These are phyloP conservation scores for Spinus pinus DNA, from an alignment of 2,797 vertebrate genomes.

Conservation along the genomic window DNA sequence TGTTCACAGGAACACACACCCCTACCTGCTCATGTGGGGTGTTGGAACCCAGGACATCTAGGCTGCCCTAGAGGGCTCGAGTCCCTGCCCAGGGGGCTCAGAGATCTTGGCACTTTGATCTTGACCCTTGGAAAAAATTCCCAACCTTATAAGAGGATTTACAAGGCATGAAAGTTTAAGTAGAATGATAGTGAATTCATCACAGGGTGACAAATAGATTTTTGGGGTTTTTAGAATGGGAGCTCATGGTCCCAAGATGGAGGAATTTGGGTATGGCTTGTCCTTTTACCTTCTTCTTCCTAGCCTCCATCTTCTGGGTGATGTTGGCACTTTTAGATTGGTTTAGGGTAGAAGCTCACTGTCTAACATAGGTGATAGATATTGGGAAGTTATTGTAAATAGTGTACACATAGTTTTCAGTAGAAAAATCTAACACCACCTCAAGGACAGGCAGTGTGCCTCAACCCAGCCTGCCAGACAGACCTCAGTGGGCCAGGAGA, in stretches of 20 bases:
- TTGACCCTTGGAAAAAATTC: background rate
- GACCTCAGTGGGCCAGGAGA: no score
- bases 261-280: rapidly evolving
- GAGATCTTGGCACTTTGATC: background rate
- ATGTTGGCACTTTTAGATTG: background rate
- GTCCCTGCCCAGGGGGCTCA: no score
- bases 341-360: background rate
- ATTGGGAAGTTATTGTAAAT: background rate
- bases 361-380: background rate
- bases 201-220: background rate
- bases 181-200: background rate
- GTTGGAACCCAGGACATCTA: background rate
- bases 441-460: no score
- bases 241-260: background rate
- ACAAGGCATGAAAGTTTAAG: no score
- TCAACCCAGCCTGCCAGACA: no score
- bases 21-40: rapidly evolving
- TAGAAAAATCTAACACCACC: background rate
- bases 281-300: background rate
- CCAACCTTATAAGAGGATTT: background rate
- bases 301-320: background rate
- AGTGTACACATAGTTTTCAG: rapidly evolving
- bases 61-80: no score
- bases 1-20: background rate
- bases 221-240: background rate